These are phyloP conservation scores for Laspeyria flexula DNA, from an alignment of 2,888 invertebrate genomes.

Conservation along the genomic window DNA sequence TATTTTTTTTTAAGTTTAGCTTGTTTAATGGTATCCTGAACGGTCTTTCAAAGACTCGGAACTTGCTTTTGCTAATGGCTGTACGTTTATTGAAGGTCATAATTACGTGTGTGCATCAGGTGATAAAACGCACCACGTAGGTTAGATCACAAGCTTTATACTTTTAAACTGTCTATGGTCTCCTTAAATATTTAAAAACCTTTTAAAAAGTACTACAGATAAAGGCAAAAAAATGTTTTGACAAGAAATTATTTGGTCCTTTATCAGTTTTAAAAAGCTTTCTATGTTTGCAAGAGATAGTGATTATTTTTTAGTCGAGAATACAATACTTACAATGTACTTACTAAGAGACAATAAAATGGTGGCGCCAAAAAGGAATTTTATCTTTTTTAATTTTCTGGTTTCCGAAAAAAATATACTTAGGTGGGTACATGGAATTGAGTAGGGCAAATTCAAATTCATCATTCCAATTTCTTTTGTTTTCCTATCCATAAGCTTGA, in stretches of 20 bases:
- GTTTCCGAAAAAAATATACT: background rate
- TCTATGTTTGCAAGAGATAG: constrained; percentile 33
- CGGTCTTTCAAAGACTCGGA: too few species aligned
- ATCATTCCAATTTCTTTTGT: too few species aligned
- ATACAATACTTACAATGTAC: background rate
- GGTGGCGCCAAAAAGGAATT: constrained; percentile 33
- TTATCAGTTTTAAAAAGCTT: constrained; percentile 23
- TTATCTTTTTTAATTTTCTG: background rate
- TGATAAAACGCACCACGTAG: constrained; percentile 19
- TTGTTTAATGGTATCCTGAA: too few species aligned
- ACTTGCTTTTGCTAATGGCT: too few species aligned
- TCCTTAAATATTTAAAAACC: constrained; percentile 27
- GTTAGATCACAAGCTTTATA: constrained; percentile 35
- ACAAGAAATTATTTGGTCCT: background rate
- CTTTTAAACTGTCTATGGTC: constrained; percentile 29
- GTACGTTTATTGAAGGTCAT: background rate
- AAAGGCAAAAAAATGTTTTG: constrained; percentile 4
- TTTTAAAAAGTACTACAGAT: constrained; percentile 17
- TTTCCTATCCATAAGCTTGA: too few species aligned
- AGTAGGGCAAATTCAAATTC: too few species aligned
- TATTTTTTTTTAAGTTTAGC: too few species aligned
- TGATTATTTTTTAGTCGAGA: constrained; percentile 21
- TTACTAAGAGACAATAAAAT: constrained; percentile 11
- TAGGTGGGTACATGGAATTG: too few species aligned
- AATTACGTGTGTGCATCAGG: constrained; percentile 24